Percentiles rank a stretch among this genome's conserved stretches.
phyloP scores from a whole-genome alignment of 2,113 vertebrate species.

The Phycodurus eques region DNA sequence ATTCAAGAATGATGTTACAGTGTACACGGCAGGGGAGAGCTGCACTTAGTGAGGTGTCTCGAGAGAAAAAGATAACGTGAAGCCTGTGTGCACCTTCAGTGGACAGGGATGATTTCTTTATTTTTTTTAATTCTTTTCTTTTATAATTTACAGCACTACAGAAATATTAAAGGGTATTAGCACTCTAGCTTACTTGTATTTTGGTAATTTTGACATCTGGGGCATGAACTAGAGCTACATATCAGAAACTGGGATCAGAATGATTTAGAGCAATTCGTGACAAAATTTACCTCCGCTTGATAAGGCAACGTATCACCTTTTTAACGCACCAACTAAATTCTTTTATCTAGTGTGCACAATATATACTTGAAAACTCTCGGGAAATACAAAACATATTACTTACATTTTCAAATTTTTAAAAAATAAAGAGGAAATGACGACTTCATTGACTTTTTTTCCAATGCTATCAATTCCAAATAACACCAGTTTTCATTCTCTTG shows the following conservation, averaged over 20 bases:
- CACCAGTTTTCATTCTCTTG: neutral
- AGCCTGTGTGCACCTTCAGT: conserved; percentile 45
- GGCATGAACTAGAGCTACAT: neutral
- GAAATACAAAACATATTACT: neutral
- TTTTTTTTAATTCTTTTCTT: neutral
- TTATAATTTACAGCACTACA: conserved; percentile 40
- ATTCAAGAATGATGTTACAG: neutral
- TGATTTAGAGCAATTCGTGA: neutral
- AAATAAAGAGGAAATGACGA: neutral
- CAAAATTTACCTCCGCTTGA: neutral
- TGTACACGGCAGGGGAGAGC: conserved; percentile 1
- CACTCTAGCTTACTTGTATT: conserved; percentile 5
- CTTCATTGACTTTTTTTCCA: neutral
- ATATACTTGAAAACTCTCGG: neutral
- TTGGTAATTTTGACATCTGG: neutral
- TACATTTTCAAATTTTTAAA: neutral
- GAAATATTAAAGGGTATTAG: conserved; percentile 26
- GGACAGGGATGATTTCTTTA: conserved; percentile 16
- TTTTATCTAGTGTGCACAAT: neutral
- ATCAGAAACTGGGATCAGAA: neutral
- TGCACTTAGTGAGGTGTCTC: neutral
- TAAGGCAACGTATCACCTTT: neutral
- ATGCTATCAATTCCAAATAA: neutral
- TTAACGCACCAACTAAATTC: neutral
- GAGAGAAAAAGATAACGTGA: conserved; percentile 15